Evolutionary conservation across 2,888 invertebrate genomes (phyloP).

Genomic region (Cephus pygmeus): DNA sequence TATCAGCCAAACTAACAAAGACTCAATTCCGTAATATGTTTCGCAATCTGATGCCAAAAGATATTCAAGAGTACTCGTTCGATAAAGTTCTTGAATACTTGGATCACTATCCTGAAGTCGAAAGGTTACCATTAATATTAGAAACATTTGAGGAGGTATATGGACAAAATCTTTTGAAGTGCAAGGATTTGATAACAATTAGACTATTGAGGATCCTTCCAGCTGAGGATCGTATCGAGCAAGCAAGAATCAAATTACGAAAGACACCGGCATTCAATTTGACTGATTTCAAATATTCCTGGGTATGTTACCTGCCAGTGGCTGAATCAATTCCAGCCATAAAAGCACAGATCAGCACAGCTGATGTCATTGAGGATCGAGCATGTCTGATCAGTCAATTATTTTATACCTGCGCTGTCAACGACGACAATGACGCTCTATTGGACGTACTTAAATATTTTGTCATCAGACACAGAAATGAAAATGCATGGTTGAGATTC

Average conservation of each 20-base stretch:
- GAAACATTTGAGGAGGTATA: constrained; percentile 44
- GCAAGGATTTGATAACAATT: constrained; percentile 25
- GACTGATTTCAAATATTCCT: constrained; percentile 15
- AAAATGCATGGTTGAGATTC: constrained; percentile 33
- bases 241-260: constrained; percentile 44
- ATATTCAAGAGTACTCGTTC: constrained; percentile 20
- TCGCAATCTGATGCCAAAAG: constrained; percentile 34
- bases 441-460: constrained; percentile 46
- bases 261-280: constrained; percentile 6
- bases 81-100: constrained; percentile 30
- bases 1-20: constrained; percentile 28
- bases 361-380: constrained; percentile 29
- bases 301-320: constrained; percentile 49
- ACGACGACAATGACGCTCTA: constrained; percentile 48
- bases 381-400: constrained; percentile 37
- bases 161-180: constrained; percentile 30
- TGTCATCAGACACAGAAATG: constrained; percentile 53
- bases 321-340: constrained; percentile 41
- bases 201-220: constrained; percentile 41
- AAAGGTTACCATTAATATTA: constrained; percentile 32
- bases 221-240: constrained; percentile 37
- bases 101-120: constrained; percentile 38
- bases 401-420: constrained; percentile 53
- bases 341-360: constrained; percentile 38
- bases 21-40: constrained; percentile 44